These are phyloP conservation scores for Orchestia grillus DNA, from an alignment of 1,140 invertebrate genomes.

Conservation along the genomic window DNA sequence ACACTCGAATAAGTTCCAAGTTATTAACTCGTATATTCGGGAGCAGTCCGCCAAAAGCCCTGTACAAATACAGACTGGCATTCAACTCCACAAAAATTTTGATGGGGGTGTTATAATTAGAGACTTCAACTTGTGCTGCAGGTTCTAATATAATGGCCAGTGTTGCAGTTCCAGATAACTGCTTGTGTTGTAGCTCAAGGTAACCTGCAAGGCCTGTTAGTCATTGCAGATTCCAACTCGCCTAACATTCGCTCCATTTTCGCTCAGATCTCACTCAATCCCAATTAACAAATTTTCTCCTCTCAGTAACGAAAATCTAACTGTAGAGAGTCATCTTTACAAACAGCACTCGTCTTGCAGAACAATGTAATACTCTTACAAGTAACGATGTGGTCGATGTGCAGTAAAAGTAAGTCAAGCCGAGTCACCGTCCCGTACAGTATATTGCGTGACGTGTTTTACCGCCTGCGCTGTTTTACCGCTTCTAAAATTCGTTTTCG, in stretches of 20 bases:
- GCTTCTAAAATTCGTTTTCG: not conserved
- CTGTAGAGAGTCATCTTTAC: not conserved
- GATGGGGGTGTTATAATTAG: no score
- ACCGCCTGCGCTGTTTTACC: not conserved
- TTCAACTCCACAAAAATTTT: no score
- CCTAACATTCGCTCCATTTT: not conserved
- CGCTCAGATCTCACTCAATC: not conserved
- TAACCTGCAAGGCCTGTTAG: not conserved
- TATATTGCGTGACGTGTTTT: not conserved
- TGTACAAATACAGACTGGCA: no score
- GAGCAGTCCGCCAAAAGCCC: no score
- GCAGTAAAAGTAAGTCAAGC: not conserved
- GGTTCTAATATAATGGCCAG: not conserved
- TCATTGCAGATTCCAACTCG: not conserved
- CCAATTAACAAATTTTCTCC: not conserved
- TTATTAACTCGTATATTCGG: no score
- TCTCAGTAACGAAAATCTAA: not conserved
- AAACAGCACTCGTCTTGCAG: not conserved
- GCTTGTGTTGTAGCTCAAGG: not conserved
- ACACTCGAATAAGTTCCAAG: no score
- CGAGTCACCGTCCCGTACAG: not conserved
- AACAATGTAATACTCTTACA: not conserved
- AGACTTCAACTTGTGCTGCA: not conserved
- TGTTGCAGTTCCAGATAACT: not conserved
- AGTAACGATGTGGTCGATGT: not conserved